Evolutionary conservation across 37 sponge, comb jelly and placozoan species (phyloP), one percentile per base, ranked within the genome.

Genomic region (Diacarnus erythraeanus): DNA sequence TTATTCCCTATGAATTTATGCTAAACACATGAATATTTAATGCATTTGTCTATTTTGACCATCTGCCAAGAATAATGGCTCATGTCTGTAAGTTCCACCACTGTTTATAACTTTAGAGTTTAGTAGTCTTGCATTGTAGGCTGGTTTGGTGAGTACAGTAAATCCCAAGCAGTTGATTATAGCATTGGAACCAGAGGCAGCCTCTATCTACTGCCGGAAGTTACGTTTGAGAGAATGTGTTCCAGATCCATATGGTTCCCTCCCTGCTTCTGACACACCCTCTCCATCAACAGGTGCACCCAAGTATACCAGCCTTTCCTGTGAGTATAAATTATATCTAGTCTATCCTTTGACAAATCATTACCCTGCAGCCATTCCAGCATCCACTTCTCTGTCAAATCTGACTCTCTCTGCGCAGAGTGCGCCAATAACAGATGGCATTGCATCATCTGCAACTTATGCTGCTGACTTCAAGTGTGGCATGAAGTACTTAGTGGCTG

Each of bases 171-270:
- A 85, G 42, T 74, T 90, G 27, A 73, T 85, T 57, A 82, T 91
- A 56, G 92, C 92, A 12, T 74, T 91, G 57, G 92, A 91, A 63
- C 92, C 92, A 51, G 92, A 91, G 43, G 92, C 93, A 27, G 87
- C 93, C 41, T 87, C 87, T 39, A 84, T 86, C 77, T 84, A 83
- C 66, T 84, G 44, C 51, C 75, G 71, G n/a, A 75, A 74, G 56
- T 76, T 87, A 39, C 86, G 84, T 17, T 41, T 71, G 3, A 42
- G 41, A 30, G 82, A 80, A 35, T 84, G 80, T 42, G 42, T 91
- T 42, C 77, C 54, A 33, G 82, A 90, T 29, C 36, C 77, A 23
- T 77, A 57, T 4, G 37, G 67, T 39, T 38, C 64, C 2, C 34
- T 74, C 64, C 43, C 83, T 40, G 57, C 86, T 9, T 51, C 86